phyloP scores from a whole-genome alignment of 2,113 vertebrate genomes.

The Charina bottae region DNA sequence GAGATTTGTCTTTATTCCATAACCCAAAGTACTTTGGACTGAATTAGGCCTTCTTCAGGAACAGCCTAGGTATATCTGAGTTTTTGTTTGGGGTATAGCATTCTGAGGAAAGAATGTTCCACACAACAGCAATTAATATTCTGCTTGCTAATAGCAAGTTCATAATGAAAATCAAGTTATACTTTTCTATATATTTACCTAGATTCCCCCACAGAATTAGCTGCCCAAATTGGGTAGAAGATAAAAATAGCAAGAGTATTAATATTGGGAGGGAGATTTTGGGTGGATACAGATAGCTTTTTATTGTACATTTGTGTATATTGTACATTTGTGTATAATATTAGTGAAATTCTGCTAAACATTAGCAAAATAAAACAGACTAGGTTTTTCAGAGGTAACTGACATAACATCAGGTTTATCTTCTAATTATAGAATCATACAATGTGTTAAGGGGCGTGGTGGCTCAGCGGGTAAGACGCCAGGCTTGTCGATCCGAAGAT shows the following conservation, averaged over 20 bases:
- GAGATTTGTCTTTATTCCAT: not conserved
- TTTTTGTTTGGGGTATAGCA: not conserved
- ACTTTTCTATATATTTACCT: not conserved
- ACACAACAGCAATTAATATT: not conserved
- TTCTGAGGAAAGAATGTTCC: too few relatives aligned
- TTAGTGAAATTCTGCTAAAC: not conserved
- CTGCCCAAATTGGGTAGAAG: not conserved
- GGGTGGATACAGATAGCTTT: not conserved
- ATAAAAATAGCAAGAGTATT: not conserved
- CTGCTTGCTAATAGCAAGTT: not conserved
- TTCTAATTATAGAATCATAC: not conserved
- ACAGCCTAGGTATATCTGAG: not conserved
- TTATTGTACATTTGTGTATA: not conserved
- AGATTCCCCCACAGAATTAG: not conserved
- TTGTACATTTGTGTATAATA: not conserved
- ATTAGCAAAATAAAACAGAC: not conserved
- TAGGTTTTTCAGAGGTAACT: not conserved
- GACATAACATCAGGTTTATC: not conserved
- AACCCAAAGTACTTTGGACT: not conserved
- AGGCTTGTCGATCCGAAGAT: too few relatives aligned
- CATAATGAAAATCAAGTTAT: not conserved
- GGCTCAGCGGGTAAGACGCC: too few relatives aligned
- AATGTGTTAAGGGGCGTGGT: not conserved
- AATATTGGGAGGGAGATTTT: not conserved
- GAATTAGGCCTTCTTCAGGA: not conserved